Base-by-base conservation (phyloP, 2,797 vertebrate genomes). In the Mionectes olivaceus region DNA sequence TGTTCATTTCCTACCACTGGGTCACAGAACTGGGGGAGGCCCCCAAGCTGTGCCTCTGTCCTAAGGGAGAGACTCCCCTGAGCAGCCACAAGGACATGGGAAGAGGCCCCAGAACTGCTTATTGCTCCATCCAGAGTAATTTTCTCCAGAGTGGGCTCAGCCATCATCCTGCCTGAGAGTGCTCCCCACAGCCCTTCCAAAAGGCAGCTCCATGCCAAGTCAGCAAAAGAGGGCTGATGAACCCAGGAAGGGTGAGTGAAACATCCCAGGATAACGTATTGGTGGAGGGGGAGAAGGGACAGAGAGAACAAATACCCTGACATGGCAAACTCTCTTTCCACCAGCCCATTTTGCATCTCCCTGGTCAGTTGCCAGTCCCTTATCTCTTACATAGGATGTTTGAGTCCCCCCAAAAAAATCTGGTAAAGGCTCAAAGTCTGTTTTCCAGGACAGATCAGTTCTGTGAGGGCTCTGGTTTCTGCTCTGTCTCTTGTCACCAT, bases 351-450 rank as follows among this genome's bases (percentile, higher is more conserved):
- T 47, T 9, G 1, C 24, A 43, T 13, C n/a, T 32, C 61, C 37
- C 3, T 2, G 10, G 28, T 16, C 41, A 81, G 32, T 61, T 35
- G 24, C 52, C 17, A 2, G 21, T 44, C 25, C 8, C 43, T 33
- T 2, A 16, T 30, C 21, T 64, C 44, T 33, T 19, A 17, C 14
- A 64, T 25, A 5, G 24, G 65, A 15, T 2, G 4, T 35, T 9
- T 5, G 11, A 33, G 18, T 21, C n/a, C 19, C 61, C 35, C n/a
- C n/a, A 22, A 24, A 5, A 33, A 4, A 9, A 1, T 2, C 12
- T 14, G 22, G 9, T 2, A 11, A n/a, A 50, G 41, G 25, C 2
- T 1, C 44, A 30, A 9, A 4, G 18, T 8, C 47, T 2, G 0
- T n/a, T 89, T 68, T 25, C 70, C 75, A 68, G 15, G 46, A 5